Base-by-base conservation (phyloP, 2,888 invertebrate species). In the Volucella inanis region DNA sequence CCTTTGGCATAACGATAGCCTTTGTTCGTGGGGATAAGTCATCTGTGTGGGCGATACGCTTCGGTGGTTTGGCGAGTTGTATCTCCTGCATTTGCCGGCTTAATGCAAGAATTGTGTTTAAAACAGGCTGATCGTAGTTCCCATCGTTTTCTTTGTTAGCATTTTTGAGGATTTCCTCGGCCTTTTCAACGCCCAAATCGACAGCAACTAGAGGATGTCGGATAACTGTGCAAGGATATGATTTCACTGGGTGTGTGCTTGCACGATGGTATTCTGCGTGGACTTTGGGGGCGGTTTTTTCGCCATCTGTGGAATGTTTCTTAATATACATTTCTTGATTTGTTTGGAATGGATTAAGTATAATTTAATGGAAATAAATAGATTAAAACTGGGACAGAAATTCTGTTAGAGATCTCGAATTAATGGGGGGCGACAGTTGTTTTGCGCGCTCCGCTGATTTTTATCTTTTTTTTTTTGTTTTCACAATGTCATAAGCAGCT, bases 1-100 rank as follows among this genome's bases (percentile, higher is more conserved):
- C 90, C 80, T 88, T 90, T 15, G 89, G 89, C n/a, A 88, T 88
- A 11, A 91, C 88, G 8, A 82, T 49, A 0, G 88, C 88, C 47
- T 86, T 89, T 6, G 88, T 77, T 14, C 87, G 87, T 0, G 90
- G 90, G 3, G 90, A 87, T 0, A 90, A 72, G 0, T 88, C 85
- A 0, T 64, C 39, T 0, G 67, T 59, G 3, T 76, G 62, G 8
- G 59, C 49, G 0, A 65, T 62, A 22, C 78, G 50, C 4, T 62
- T 57, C 8, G 49, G 31, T 0, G 65, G 52, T 39, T 87, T 75
- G 4, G 74, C 67, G 8, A 81, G 39, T 4, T 88, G 76, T 3
- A 90, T 3, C 11, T 74, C 47, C 0, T 87, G 76, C 1, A 90
- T 81, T 84, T 89, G 88, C 0, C 87, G 72, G 9, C 85, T 84